Conservation (phyloP, 2,113 vertebrate species). For the Phaethon lepturus region DNA sequence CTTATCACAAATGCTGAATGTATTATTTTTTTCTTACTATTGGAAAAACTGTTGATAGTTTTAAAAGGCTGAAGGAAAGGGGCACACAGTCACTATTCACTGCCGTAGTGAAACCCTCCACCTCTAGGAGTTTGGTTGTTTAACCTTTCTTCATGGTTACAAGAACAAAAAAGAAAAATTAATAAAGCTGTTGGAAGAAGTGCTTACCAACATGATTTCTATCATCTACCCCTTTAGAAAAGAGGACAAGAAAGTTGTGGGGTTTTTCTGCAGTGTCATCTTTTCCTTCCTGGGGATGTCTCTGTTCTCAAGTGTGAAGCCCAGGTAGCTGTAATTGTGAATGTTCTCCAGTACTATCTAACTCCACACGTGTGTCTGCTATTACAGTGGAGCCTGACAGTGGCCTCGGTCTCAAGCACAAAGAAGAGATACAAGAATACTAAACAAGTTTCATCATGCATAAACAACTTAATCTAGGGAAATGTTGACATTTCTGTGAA, state of each 20-base stretch:
- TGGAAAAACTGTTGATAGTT: constrained; percentile 47
- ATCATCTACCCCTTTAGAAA: neutral
- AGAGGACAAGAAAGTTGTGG: neutral
- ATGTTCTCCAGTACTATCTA: neutral
- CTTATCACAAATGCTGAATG: neutral
- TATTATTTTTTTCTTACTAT: constrained; percentile 4
- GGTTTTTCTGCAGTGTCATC: neutral
- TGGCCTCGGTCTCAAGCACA: neutral
- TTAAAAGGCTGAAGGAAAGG: constrained; percentile 42
- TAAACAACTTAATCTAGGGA: neutral
- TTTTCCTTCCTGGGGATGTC: constrained; percentile 30
- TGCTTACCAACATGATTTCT: neutral
- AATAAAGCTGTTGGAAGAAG: neutral
- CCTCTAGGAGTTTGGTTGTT: neutral
- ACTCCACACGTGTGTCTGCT: neutral
- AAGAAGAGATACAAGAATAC: neutral
- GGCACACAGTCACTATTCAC: constrained; percentile 20
- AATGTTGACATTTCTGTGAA: neutral
- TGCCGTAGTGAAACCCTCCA: neutral
- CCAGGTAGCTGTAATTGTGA: neutral
- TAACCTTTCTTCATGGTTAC: neutral
- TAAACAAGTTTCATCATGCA: neutral
- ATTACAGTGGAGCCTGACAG: neutral
- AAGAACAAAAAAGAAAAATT: neutral
- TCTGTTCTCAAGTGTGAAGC: constrained; percentile 7